Evolutionary conservation across 2,888 invertebrate species (phyloP).

Genomic region (Drosophila helvetica): DNA sequence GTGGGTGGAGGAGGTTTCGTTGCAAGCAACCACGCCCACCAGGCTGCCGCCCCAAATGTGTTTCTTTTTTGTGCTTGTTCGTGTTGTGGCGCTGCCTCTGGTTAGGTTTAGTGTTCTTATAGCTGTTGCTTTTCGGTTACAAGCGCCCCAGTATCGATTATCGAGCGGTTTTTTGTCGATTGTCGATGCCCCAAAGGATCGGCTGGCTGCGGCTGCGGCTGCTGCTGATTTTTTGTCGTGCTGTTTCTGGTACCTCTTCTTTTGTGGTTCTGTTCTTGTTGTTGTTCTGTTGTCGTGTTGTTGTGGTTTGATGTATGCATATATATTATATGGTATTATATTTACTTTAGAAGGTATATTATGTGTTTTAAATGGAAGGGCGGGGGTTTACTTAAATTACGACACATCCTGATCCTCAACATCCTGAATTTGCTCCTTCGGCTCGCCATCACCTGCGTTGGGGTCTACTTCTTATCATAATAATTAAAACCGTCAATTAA

Average conservation of each 20-base stretch:
- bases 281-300: constrained; percentile 43
- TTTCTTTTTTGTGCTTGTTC: not conserved
- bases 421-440: constrained; percentile 95
- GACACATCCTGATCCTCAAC: constrained; percentile 98
- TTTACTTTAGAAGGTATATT: constrained; percentile 80
- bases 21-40: not conserved
- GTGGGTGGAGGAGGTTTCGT: constrained; percentile 8
- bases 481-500: constrained; percentile 21
- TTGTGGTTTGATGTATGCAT: constrained; percentile 70
- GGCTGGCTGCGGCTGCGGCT: constrained; percentile 10
- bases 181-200: constrained; percentile 7
- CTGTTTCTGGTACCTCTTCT: constrained; percentile 17
- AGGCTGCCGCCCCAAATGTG: not conserved
- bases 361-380: constrained; percentile 79
- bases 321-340: constrained; percentile 80
- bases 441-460: constrained; percentile 92
- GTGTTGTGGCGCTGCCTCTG: not conserved
- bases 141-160: constrained; percentile 15
- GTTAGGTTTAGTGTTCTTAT: not conserved
- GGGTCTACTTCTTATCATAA: constrained; percentile 54
- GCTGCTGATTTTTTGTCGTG: constrained; percentile 19
- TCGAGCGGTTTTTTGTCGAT: constrained; percentile 22
- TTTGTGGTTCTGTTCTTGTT: constrained; percentile 20
- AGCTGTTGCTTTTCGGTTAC: constrained; percentile 2
- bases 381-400: constrained; percentile 88